Conservation (phyloP, 2,888 invertebrate genomes). For the Pammene fasciana region DNA sequence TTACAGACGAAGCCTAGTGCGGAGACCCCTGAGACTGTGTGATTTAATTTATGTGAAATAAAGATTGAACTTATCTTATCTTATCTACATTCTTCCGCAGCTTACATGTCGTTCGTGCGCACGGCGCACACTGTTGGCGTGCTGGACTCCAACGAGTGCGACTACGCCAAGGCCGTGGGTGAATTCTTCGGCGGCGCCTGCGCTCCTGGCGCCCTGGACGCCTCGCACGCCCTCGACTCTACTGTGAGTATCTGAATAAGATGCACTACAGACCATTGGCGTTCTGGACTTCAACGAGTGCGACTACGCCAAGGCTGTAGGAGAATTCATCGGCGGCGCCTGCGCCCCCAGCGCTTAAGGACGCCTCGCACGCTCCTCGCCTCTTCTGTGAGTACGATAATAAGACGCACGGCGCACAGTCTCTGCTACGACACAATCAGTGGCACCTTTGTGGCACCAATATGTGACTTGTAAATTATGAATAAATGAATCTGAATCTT, state of each 20-base stretch:
- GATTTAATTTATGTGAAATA: too few species aligned
- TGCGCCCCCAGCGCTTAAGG: slow-evolving; percentile 86
- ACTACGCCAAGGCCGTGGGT: slow-evolving; percentile 81
- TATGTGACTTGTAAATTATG: too few species aligned
- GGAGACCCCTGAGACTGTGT: too few species aligned
- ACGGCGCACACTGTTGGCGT: slow-evolving; percentile 76
- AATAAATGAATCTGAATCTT: too few species aligned
- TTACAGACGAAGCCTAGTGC: too few species aligned
- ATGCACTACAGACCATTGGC: too few species aligned
- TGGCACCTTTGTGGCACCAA: too few species aligned
- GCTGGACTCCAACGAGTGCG: slow-evolving; percentile 76
- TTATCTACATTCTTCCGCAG: slow-evolving; percentile 53
- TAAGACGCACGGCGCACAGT: too few species aligned
- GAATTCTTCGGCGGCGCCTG: slow-evolving; percentile 84
- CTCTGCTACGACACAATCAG: too few species aligned
- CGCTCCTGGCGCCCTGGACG: slow-evolving; percentile 84
- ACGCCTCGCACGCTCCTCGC: slow-evolving; percentile 71
- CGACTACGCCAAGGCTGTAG: slow-evolving; percentile 82
- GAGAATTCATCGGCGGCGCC: slow-evolving; percentile 81
- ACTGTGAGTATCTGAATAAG: slow-evolving; percentile 50
- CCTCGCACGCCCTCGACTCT: slow-evolving; percentile 67
- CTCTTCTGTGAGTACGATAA: slow-evolving; percentile 50
- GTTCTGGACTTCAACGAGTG: slow-evolving; percentile 77
- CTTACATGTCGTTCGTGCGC: slow-evolving; percentile 85
- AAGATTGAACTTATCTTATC: too few species aligned